Percentiles rank a stretch among this genome's conserved stretches.
These are phyloP conservation scores for Amblyjoppa proteus DNA, from an alignment of 2,888 invertebrate species.

Conservation along the genomic window DNA sequence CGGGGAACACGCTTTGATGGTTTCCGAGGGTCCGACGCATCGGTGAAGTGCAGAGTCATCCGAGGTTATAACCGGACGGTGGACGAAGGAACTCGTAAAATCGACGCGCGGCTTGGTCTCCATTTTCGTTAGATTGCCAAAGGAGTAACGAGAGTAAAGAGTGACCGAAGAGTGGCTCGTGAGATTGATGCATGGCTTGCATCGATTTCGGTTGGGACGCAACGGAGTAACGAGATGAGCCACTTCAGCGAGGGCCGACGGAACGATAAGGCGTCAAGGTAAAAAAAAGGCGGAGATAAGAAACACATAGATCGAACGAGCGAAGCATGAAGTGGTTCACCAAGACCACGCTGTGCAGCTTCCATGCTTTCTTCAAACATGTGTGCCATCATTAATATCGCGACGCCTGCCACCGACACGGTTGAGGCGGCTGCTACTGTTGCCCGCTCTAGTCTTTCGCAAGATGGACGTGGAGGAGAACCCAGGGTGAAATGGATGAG, in stretches of 20 bases:
- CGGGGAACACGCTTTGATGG: neutral
- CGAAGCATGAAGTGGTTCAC: neutral
- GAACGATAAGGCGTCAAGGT: neutral
- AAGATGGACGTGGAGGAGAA: slow-evolving; percentile 11
- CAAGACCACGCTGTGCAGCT: neutral
- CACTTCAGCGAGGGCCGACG: neutral
- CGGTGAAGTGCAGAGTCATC: neutral
- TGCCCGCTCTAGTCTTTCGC: neutral
- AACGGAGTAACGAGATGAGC: no score
- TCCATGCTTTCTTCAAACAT: slow-evolving; percentile 4
- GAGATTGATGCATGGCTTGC: neutral
- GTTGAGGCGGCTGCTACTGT: neutral
- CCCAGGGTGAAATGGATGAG: slow-evolving; percentile 26
- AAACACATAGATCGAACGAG: neutral
- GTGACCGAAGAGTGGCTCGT: slow-evolving; percentile 9
- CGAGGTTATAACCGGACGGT: neutral
- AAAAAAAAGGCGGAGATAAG: slow-evolving; percentile 17
- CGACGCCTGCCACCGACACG: slow-evolving; percentile 33
- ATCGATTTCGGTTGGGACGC: no score
- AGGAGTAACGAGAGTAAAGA: slow-evolving; percentile 26
- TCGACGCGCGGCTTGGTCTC: neutral
- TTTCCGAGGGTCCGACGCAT: neutral
- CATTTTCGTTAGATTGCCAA: slow-evolving; percentile 3
- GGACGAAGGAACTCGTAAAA: neutral
- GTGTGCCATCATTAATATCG: slow-evolving; percentile 50